Conservation (phyloP, 2,888 invertebrate genomes). For the Andrena haemorrhoa region DNA sequence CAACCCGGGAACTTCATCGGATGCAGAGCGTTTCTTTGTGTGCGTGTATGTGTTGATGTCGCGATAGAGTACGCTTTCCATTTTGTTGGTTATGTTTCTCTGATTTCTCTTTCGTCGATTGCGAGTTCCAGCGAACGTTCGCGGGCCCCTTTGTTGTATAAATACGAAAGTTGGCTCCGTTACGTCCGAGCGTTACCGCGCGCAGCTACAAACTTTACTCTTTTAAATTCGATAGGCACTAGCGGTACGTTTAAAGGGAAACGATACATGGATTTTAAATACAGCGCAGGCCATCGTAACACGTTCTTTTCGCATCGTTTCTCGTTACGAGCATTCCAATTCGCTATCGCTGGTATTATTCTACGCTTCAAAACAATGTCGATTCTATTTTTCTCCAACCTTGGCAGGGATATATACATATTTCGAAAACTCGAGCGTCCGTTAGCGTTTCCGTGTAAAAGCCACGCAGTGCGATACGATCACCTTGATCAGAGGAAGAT, state of each 20-base stretch:
- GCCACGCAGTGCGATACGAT: constrained; percentile 34
- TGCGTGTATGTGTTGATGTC: not conserved
- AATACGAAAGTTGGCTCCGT: not conserved
- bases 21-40: not conserved
- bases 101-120: constrained; percentile 41
- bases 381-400: constrained; percentile 5
- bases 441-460: constrained; percentile 32
- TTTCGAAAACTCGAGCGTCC: constrained; percentile 10
- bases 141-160: constrained; percentile 8
- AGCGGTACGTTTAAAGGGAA: not conserved
- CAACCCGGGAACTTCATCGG: not conserved
- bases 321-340: not conserved
- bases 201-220: not conserved
- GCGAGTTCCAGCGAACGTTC: constrained; percentile 4
- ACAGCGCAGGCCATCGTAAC: not conserved
- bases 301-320: not conserved
- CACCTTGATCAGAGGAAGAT: constrained; percentile 38
- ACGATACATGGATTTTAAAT: not conserved
- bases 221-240: not conserved
- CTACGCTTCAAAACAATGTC: not conserved
- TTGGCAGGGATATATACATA: constrained; percentile 17
- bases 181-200: not conserved
- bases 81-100: constrained; percentile 55
- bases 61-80: constrained; percentile 16
- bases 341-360: not conserved